These are phyloP conservation scores for Andrena chrysosceles DNA, from an alignment of 2,888 invertebrate genomes.

Conservation along the genomic window DNA sequence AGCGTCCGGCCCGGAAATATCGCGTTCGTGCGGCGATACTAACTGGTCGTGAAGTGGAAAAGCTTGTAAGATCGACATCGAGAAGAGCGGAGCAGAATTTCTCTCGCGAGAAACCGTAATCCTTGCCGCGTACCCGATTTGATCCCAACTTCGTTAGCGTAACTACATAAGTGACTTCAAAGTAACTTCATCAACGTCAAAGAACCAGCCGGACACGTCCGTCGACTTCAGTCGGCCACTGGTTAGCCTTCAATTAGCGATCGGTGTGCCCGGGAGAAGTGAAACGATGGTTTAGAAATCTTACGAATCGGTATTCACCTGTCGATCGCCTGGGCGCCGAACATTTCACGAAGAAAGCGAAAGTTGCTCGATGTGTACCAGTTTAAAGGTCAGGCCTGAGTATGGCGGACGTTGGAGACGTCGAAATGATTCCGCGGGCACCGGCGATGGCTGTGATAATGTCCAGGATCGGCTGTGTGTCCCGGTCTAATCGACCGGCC, in stretches of 20 bases:
- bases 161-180: background rate
- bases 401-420: background rate
- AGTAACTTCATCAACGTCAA: background rate
- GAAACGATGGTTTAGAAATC: constrained; percentile 1
- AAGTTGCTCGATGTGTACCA: background rate
- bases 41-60: background rate
- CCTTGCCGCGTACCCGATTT: background rate
- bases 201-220: background rate
- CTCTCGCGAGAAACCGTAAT: constrained; percentile 9
- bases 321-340: background rate
- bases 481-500: background rate
- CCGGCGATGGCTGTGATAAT: background rate
- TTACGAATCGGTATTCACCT: background rate
- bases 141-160: background rate
- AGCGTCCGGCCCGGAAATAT: too few relatives aligned
- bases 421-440: background rate
- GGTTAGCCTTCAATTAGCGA: background rate
- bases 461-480: background rate
- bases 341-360: background rate
- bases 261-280: background rate
- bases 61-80: background rate
- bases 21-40: too few relatives aligned
- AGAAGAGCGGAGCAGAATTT: background rate
- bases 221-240: background rate
- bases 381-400: constrained; percentile 11